Conservation (phyloP, 2,888 invertebrate species). For the Schizotus pectinicornis region DNA sequence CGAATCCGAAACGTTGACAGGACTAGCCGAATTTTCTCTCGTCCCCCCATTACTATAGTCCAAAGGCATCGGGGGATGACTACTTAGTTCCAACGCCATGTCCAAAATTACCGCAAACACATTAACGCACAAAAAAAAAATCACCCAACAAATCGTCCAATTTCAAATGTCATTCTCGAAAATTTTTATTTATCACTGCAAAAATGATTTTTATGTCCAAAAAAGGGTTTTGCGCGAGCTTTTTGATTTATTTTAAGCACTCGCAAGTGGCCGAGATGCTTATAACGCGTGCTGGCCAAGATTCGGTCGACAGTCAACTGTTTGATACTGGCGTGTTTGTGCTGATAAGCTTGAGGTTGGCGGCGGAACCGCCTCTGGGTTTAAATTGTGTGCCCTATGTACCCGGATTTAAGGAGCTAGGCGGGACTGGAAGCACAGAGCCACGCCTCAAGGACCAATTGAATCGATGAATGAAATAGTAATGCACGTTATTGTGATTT, state of each 20-base stretch:
- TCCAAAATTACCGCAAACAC: conserved; percentile 18
- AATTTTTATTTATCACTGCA: background rate
- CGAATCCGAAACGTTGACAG: conserved; percentile 51
- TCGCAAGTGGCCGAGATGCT: no score
- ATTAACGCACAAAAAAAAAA: conserved; percentile 1
- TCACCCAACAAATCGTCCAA: background rate
- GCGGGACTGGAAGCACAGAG: conserved; percentile 28
- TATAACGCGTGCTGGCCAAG: conserved; percentile 48
- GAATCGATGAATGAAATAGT: conserved; percentile 54
- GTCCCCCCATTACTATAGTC: conserved; percentile 65
- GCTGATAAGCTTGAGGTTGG: conserved; percentile 46
- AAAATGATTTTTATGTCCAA: no score
- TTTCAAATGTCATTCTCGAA: background rate
- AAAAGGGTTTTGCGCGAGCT: no score
- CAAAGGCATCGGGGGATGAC: conserved; percentile 66
- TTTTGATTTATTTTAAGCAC: conserved; percentile 26
- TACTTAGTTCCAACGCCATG: conserved; percentile 68
- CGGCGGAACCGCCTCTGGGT: conserved; percentile 18
- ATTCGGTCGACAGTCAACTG: conserved; percentile 53
- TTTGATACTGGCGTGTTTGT: conserved; percentile 47
- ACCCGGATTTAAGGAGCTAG: conserved; percentile 24
- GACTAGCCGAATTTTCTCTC: conserved; percentile 51
- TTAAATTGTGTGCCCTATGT: conserved; percentile 22
- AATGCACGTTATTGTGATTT: conserved; percentile 27
- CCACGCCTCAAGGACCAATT: conserved; percentile 44